phyloP scores from a whole-genome alignment of 2,888 invertebrate species.

The Sminthurides aquaticus region DNA sequence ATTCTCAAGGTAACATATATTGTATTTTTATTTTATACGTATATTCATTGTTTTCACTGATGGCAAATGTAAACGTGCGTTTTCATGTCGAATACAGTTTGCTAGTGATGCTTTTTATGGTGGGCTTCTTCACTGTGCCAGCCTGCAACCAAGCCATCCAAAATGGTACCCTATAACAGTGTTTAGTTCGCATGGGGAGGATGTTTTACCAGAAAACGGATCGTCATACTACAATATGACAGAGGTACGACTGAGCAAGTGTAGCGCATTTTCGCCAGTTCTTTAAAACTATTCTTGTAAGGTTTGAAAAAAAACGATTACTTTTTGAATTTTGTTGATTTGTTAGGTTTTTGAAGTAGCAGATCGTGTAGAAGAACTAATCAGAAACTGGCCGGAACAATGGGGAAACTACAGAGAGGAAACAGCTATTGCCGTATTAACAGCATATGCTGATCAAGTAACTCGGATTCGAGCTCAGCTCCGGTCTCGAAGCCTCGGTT shows the following conservation, averaged over 20 bases:
- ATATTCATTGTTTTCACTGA: conserved; percentile 2
- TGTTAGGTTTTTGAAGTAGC: conserved; percentile 62
- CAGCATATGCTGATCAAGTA: conserved; percentile 72
- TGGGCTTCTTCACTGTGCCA: conserved; percentile 64
- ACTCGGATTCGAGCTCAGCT: conserved; percentile 67
- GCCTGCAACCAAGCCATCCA: conserved; percentile 62
- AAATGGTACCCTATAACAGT: conserved; percentile 67
- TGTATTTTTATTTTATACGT: conserved; percentile 3
- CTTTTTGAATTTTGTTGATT: background rate
- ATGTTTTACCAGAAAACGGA: conserved; percentile 62
- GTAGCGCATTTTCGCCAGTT: too few species aligned
- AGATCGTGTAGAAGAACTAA: conserved; percentile 63
- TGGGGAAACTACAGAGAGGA: conserved; percentile 56
- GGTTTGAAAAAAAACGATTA: too few species aligned
- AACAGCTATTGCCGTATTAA: conserved; percentile 69
- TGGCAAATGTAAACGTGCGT: background rate
- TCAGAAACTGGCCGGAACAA: conserved; percentile 63
- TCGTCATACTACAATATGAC: conserved; percentile 74
- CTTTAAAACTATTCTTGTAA: too few species aligned
- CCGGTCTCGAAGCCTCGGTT: conserved; percentile 62
- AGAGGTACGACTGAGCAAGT: too few species aligned
- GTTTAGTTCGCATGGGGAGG: conserved; percentile 66
- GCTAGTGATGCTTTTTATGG: conserved; percentile 75
- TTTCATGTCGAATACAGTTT: conserved; percentile 48
- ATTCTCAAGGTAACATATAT: conserved; percentile 59